Evolutionary conservation across 2,113 vertebrate genomes (phyloP), one percentile per base, ranked within the genome.

Genomic region (Hucho hucho): DNA sequence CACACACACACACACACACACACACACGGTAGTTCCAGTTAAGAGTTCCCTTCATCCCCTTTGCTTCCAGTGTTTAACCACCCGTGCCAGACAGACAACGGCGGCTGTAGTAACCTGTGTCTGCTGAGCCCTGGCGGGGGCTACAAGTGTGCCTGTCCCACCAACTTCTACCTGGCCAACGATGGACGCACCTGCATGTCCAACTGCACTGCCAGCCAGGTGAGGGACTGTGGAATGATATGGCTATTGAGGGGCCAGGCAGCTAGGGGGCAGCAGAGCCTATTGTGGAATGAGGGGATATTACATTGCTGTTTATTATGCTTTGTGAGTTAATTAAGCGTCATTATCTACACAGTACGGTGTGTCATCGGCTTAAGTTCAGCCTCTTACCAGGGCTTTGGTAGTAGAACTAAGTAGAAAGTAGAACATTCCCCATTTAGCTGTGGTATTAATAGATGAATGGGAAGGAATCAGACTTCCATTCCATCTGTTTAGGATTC

Each of bases 131-230:
- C 97, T 0, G 95, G 94, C 0, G 97, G 96, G 1, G 92, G 93
- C 4, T 95, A 95, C 91, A 97, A 95, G 64, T 98, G 97, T 26
- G 96, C 97, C 58, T 99, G 97, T 84, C 97, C 97, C 78, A 98
- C 96, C 87, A 99, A 98, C 89, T 99, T 99, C 93, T 98, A 97
- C 86, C 90, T 99, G 92, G 95, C 96, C 18, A 87, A 86, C 0
- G 96, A 99, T 0, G 95, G 95, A 46, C 96, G 89, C 47, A 97
- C 94, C 67, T 99, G 97, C 11, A 94, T 99, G 89, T 99, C 97
- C 86, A 99, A 99, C 93, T 99, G 97, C 79, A 99, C 97, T 0
- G 97, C 97, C 24, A 99, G 97, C 83, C 97, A 98, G 96, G 97
- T 98, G 64, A 81, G 46, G 49, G 37, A 43, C 37, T 43, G 37